Evolutionary conservation across 2,113 vertebrate species (phyloP).

Genomic region (Aldabrachelys gigantea): DNA sequence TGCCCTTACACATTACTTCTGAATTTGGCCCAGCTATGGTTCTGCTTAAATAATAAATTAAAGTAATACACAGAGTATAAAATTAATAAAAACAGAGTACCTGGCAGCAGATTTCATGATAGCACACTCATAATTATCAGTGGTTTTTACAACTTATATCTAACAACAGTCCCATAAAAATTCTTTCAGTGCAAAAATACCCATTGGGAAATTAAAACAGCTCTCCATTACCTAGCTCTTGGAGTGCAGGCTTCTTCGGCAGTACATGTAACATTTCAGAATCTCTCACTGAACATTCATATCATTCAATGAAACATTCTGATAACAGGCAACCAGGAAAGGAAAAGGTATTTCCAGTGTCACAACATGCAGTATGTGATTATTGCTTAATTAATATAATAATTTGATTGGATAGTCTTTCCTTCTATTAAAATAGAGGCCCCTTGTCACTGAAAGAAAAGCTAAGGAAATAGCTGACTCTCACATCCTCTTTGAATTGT

Average conservation of each 20-base stretch:
- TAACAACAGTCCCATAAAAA: background rate
- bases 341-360: background rate
- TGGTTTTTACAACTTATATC: background rate
- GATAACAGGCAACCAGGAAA: background rate
- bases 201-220: background rate
- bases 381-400: background rate
- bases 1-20: background rate
- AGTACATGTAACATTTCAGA: background rate
- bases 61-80: background rate
- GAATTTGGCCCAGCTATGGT: rapidly evolving
- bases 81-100: background rate
- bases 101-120: background rate
- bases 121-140: background rate
- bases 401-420: background rate
- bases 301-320: background rate
- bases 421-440: background rate
- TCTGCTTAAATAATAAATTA: background rate
- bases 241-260: background rate
- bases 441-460: background rate
- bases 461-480: background rate
- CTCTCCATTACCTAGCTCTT: background rate
- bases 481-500: background rate
- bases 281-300: background rate
- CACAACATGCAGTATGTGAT: background rate
- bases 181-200: background rate